Base-by-base conservation (phyloP, 2,888 invertebrate species). In the Dicyrtoma fusca region DNA sequence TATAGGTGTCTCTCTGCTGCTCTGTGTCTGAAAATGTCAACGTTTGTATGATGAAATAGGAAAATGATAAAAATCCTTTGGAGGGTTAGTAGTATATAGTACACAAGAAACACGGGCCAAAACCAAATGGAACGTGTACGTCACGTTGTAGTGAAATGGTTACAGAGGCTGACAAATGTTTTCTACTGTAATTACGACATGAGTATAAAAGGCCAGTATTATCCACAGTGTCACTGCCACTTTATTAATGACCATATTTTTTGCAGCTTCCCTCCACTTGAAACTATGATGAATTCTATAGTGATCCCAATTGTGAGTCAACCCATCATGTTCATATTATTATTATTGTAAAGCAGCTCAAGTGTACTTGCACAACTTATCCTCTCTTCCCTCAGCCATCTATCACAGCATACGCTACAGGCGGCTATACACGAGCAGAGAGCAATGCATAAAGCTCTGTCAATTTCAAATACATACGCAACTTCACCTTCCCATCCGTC, bases 241-340 rank as follows among this genome's bases (percentile, higher is more conserved):
- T 76, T 78, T 78, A 78, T 78, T 78, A 78, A 78, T 76, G 76
- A 78, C 71, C 73, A 69, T 66, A 74, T 74, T 74, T 73, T 61
- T 49, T 64, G 14, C 65, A 51, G 17, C 65, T 11, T 65, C 51
- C 64, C 25, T 47, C 34, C 34, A 34, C 34, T 34, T 13, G 55
- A 55, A 25, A 55, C 14, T 55, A 62, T 44, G 62, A 62, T 62
- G 61, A 19, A 53, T 53, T 53, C 53, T 53, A 4, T n/a, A 19
- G 34, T 34, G 53, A 53, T 19, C 53, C 21, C 53, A 23, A 53
- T 53, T 53, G 53, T 53, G 53, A 34, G 34, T 34, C 34, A 34
- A 53, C 53, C 53, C 53, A 53, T 53, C 53, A 53, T 53, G 53
- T 53, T 53, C 53, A 53, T 23, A 53, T 53, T 53, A 53, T 34